These are phyloP conservation scores for Acrobasis suavella DNA, from an alignment of 2,888 invertebrate species.

Conservation along the genomic window DNA sequence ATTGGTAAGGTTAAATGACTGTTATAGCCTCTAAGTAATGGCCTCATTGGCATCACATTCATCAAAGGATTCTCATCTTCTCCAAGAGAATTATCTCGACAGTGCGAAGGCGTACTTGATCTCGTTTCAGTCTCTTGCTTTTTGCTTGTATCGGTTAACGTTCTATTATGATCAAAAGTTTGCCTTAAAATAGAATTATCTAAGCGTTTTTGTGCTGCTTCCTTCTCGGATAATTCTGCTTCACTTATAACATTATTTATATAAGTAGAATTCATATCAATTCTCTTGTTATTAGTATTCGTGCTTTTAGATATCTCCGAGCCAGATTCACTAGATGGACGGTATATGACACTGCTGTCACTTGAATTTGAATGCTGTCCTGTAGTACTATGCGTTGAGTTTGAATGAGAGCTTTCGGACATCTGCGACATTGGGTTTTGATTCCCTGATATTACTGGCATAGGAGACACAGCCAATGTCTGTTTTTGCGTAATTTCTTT, in stretches of 20 bases:
- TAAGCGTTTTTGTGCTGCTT: constrained; percentile 66
- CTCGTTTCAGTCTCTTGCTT: constrained; percentile 63
- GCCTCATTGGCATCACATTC: constrained; percentile 96
- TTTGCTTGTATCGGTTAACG: constrained; percentile 60
- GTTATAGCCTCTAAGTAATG: constrained; percentile 90
- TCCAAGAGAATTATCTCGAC: constrained; percentile 79
- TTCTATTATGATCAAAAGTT: constrained; percentile 61
- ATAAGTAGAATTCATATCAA: constrained; percentile 78
- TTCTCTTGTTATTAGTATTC: constrained; percentile 73
- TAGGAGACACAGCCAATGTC: constrained; percentile 87
- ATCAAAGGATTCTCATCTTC: constrained; percentile 88
- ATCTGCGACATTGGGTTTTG: constrained; percentile 75
- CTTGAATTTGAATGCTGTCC: constrained; percentile 87
- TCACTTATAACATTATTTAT: constrained; percentile 80
- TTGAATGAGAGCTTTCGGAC: constrained; percentile 86
- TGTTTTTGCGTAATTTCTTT: constrained; percentile 78
- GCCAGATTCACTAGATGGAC: constrained; percentile 87
- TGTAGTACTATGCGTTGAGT: constrained; percentile 83
- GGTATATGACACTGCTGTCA: constrained; percentile 88
- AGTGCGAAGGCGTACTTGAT: constrained; percentile 76
- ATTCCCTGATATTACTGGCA: constrained; percentile 81
- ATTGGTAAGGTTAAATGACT: constrained; percentile 89
- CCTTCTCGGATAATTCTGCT: constrained; percentile 76
- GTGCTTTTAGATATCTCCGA: constrained; percentile 82
- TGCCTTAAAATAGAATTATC: constrained; percentile 55